phyloP scores from a whole-genome alignment of 2,888 invertebrate species.

The Nymphalis polychloros region DNA sequence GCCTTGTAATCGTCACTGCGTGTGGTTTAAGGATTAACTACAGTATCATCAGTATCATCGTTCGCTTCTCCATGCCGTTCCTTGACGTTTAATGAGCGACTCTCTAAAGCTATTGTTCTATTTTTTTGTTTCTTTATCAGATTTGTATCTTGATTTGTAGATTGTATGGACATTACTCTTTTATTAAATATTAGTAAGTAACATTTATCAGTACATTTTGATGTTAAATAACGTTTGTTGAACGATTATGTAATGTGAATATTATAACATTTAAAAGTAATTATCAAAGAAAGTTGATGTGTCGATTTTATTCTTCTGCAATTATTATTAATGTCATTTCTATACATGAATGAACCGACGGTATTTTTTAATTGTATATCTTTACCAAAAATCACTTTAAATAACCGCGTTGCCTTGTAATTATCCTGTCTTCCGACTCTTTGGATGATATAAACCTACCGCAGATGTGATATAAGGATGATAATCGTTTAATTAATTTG shows the following conservation, averaged over 20 bases:
- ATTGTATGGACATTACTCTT: constrained; percentile 42
- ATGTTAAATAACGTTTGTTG: neutral
- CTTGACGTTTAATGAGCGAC: constrained; percentile 65
- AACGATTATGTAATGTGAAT: neutral
- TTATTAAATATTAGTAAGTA: constrained; percentile 22
- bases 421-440: constrained; percentile 74
- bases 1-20: constrained; percentile 80
- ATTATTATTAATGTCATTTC: constrained; percentile 44
- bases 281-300: neutral
- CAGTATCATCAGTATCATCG: constrained; percentile 55
- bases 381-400: constrained; percentile 75
- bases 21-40: constrained; percentile 79
- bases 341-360: constrained; percentile 67
- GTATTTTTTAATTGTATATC: constrained; percentile 72
- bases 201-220: constrained; percentile 7
- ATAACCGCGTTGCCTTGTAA: constrained; percentile 73
- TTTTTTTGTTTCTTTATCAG: constrained; percentile 47
- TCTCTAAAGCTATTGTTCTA: constrained; percentile 74
- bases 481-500: constrained; percentile 65
- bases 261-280: neutral
- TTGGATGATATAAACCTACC: constrained; percentile 64
- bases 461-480: constrained; percentile 65
- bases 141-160: constrained; percentile 42
- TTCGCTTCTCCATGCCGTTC: constrained; percentile 50
- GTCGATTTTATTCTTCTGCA: neutral